Conservation (phyloP, 2,888 invertebrate genomes). For the Timema podura region DNA sequence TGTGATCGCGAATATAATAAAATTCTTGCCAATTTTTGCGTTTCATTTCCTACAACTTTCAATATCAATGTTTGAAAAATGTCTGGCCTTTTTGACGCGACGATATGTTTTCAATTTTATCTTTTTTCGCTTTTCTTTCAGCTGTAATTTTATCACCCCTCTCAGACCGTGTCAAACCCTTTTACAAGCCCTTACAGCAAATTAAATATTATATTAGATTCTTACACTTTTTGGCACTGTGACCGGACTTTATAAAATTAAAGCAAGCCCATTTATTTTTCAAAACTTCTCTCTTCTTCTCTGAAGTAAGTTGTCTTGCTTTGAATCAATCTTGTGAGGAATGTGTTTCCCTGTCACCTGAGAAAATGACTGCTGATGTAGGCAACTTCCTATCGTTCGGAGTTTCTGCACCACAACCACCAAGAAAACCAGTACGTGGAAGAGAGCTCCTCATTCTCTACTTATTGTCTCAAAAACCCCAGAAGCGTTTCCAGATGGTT, state of each 20-base stretch:
- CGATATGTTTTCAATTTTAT: background rate
- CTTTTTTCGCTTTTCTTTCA: background rate
- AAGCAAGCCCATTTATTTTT: background rate
- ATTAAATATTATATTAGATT: background rate
- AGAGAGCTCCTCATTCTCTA: slow-evolving; percentile 10
- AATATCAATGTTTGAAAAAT: background rate
- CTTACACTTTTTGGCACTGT: background rate
- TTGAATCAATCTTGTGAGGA: background rate
- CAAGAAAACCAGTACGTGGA: slow-evolving; percentile 7
- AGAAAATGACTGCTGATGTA: background rate
- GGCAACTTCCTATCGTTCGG: background rate
- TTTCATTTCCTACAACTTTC: background rate
- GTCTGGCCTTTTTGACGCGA: background rate
- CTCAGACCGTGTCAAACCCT: background rate
- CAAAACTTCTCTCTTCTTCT: background rate
- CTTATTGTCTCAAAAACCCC: background rate
- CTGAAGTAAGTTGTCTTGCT: background rate
- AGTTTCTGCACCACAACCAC: background rate
- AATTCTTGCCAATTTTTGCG: background rate
- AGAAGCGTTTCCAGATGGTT: background rate
- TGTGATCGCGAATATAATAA: background rate
- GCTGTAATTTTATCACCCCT: background rate
- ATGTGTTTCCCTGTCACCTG: background rate
- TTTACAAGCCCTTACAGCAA: background rate
- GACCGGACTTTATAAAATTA: background rate